Evolutionary conservation across 2,888 invertebrate genomes (phyloP).

Genomic region (Agrilus cyanescens): DNA sequence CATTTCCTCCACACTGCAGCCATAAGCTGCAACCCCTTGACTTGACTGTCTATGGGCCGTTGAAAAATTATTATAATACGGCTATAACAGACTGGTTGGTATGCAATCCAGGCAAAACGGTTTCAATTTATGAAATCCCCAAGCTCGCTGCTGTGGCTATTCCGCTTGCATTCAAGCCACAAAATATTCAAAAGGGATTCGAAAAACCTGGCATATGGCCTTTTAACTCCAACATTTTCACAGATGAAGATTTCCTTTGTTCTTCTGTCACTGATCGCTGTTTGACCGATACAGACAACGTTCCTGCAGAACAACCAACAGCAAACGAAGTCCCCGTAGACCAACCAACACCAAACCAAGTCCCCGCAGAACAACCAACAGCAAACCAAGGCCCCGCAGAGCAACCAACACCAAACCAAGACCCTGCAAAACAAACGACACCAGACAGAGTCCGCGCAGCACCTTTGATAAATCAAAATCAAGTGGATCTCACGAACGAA

Average conservation of each 20-base stretch:
- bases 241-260: conserved; percentile 13
- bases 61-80: conserved; percentile 17
- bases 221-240: conserved; percentile 14
- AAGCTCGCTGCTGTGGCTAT: conserved; percentile 11
- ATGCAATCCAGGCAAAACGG: conserved; percentile 18
- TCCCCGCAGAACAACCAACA: too few relatives aligned
- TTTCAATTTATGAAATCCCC: conserved; percentile 17
- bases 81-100: conserved; percentile 15
- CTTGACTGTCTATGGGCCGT: conserved; percentile 18
- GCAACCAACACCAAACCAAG: too few relatives aligned
- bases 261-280: conserved; percentile 8
- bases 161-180: conserved; percentile 12
- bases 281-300: too few relatives aligned
- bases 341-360: too few relatives aligned
- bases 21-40: conserved; percentile 22
- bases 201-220: conserved; percentile 15
- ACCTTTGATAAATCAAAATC: too few relatives aligned
- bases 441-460: too few relatives aligned
- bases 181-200: conserved; percentile 15
- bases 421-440: too few relatives aligned
- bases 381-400: too few relatives aligned
- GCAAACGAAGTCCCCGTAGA: too few relatives aligned
- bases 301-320: too few relatives aligned
- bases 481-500: too few relatives aligned
- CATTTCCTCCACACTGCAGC: conserved; percentile 18